Base-by-base conservation (phyloP, 1,140 invertebrate genomes). In the Marisa cornuarietis region DNA sequence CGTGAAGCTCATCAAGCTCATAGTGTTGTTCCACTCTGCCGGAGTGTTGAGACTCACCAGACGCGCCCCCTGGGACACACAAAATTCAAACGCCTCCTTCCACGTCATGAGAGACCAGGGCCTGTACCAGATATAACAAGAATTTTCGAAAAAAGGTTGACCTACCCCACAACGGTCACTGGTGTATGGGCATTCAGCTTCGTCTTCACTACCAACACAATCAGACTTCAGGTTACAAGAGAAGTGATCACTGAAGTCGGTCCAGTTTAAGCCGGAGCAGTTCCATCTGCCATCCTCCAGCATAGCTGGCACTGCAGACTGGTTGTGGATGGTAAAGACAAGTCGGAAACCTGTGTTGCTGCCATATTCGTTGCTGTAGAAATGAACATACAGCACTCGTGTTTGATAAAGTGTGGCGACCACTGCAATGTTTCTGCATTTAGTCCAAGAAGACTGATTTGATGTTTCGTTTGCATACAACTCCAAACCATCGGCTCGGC, bases 261-360 rank as follows among this genome's bases (percentile, higher is more conserved):
- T 14, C 73, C 54, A 62, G 24, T 62, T 24, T 26, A 61, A 18
- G 24, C 61, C 73, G 24, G 73, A 75, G 58, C 73, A 75, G 73
- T 75, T 75, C 73, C 73, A 75, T 61, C 42, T 18, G 54, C 73
- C 73, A 13, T 54, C 26, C 16, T 54, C 54, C 31, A 75, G 58
- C 22, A 8, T 22, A 1, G 18, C 10, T 10, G 58, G 58, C 13
- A 24, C 16, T 16, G 73, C 49, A 31, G 58, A 4, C 24, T 4
- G 18, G 20, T 75, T 75, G 49, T 75, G 73, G 16, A 74, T 58
- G 42, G 31, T 18, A 18, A 71, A 63, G n/a, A 63, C 18, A 63
- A 63, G 62, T n/a, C 62, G 18, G 7, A 63, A 63, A n/a, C 62
- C 62, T 20, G 62, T 63, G 62, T 63, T 42, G 31, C 6, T 42